Evolutionary conservation across 37 sponge, comb jelly and placozoan genomes (phyloP).

Genomic region (Diacarnus erythraeanus): DNA sequence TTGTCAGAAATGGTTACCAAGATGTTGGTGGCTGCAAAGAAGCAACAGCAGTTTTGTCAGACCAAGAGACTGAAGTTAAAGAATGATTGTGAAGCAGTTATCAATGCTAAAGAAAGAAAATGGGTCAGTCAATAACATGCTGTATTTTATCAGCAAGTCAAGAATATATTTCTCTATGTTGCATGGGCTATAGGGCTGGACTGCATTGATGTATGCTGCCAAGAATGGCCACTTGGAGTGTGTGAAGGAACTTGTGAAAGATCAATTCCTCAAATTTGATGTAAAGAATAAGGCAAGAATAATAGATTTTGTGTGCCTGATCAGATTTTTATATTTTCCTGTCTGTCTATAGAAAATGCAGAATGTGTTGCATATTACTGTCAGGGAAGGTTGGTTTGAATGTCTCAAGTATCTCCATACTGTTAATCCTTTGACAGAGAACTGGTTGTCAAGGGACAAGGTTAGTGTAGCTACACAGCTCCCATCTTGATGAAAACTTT

Average conservation of each 20-base stretch:
- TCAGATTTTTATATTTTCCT: too few relatives aligned
- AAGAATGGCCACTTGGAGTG: conserved; percentile 14
- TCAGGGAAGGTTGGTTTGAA: conserved; percentile 3
- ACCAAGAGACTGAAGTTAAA: neutral
- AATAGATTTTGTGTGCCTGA: too few relatives aligned
- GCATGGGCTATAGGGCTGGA: conserved; percentile 16
- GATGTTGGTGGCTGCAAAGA: conserved; percentile 41
- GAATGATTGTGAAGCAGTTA: neutral
- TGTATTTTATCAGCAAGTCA: too few relatives aligned
- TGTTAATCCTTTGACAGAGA: too few relatives aligned
- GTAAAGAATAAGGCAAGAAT: too few relatives aligned
- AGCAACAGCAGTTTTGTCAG: neutral
- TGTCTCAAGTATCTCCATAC: conserved; percentile 25
- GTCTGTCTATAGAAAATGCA: conserved; percentile 11
- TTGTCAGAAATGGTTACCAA: conserved; percentile 24
- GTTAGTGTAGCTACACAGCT: neutral
- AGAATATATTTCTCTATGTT: too few relatives aligned
- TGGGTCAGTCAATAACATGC: too few relatives aligned
- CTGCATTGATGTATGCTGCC: conserved; percentile 39
- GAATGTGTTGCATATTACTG: conserved; percentile 20
- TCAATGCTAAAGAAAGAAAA: conserved; percentile 18
- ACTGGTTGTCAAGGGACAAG: neutral
- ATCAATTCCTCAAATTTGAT: too few relatives aligned
- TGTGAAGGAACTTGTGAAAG: too few relatives aligned
- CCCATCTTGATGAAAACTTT: neutral